Evolutionary conservation across 1,140 invertebrate species (phyloP).

Genomic region (honey bee (Apis mellifera)): DNA sequence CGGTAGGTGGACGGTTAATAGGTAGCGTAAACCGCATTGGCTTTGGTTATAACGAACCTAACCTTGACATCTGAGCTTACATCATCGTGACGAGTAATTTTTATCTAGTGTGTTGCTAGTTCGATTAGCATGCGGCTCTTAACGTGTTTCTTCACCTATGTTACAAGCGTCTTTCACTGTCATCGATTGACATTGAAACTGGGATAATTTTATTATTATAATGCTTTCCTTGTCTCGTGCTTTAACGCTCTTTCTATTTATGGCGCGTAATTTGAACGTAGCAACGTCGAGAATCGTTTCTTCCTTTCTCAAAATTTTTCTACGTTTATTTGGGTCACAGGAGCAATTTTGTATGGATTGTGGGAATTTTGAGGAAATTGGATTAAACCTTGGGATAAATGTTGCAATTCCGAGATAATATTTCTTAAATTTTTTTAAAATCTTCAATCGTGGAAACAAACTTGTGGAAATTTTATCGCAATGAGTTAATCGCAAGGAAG

Average conservation of each 20-base stretch:
- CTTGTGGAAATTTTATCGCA: too few relatives aligned
- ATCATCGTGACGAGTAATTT: constrained; percentile 52
- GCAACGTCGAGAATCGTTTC: neutral
- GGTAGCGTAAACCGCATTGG: constrained; percentile 40
- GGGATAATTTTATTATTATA: constrained; percentile 19
- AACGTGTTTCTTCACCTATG: constrained; percentile 21
- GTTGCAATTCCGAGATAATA: too few relatives aligned
- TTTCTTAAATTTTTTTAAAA: too few relatives aligned
- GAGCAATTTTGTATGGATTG: too few relatives aligned
- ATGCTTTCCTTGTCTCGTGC: neutral
- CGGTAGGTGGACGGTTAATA: constrained; percentile 21
- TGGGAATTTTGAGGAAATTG: too few relatives aligned
- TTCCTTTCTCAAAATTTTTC: too few relatives aligned
- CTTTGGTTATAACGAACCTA: constrained; percentile 44
- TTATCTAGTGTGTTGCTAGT: constrained; percentile 24
- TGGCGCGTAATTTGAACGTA: neutral
- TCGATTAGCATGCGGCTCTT: constrained; percentile 42
- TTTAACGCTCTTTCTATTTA: neutral
- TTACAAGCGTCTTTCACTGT: constrained; percentile 14
- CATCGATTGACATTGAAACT: constrained; percentile 4
- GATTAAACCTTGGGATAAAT: too few relatives aligned
- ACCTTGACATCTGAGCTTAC: constrained; percentile 60
- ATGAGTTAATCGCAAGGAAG: too few relatives aligned
- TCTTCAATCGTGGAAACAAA: too few relatives aligned
- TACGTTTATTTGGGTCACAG: too few relatives aligned